A percentile compares a stretch with the other conserved stretches of the same genome.
These are phyloP conservation scores for Lepus oiostolus DNA, from an alignment of 2,797 vertebrate genomes.

Conservation along the genomic window DNA sequence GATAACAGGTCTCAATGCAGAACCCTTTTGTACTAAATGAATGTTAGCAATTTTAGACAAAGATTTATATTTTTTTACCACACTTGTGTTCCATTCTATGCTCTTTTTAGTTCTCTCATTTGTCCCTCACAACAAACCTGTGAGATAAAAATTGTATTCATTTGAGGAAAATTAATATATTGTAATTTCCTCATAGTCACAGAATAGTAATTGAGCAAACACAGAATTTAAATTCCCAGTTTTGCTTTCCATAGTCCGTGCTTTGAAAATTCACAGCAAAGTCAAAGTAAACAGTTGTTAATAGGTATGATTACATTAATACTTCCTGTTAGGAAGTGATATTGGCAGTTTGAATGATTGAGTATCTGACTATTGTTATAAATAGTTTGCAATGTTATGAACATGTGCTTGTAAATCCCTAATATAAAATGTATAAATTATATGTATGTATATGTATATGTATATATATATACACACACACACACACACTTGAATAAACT, in stretches of 20 bases:
- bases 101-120: not conserved
- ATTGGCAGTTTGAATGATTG: not conserved
- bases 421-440: not conserved
- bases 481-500: too few species aligned
- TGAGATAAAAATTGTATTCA: slow-evolving; percentile 11
- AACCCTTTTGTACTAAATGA: not conserved
- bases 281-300: not conserved
- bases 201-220: not conserved
- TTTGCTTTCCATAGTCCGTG: not conserved
- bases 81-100: not conserved
- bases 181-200: not conserved
- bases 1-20: slow-evolving; percentile 21
- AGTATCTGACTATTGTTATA: not conserved
- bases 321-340: not conserved
- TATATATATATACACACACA: not conserved
- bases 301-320: not conserved
- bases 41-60: not conserved
- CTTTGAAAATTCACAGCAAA: not conserved
- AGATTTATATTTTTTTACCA: not conserved
- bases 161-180: not conserved
- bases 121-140: not conserved
- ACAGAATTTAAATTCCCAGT: not conserved
- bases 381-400: not conserved
- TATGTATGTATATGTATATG: not conserved
- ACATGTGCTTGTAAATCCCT: not conserved